Conservation (phyloP, 2,888 invertebrate genomes). For the Harpalus rufipes region DNA sequence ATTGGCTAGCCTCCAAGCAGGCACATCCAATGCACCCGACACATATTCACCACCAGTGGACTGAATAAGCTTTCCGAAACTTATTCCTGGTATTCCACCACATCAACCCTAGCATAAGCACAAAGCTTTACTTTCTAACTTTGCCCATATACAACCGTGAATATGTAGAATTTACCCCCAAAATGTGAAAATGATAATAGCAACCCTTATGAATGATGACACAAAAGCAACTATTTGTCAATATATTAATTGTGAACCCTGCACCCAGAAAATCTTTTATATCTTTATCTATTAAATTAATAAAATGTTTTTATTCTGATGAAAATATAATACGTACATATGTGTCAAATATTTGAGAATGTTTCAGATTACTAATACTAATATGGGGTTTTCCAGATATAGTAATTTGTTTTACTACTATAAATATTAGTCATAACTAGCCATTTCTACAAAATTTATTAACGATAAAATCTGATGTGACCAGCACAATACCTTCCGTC, state of each 20-base stretch:
- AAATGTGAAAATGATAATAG: neutral
- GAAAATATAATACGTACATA: no score
- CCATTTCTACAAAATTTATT: no score
- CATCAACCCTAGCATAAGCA: neutral
- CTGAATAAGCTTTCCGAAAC: neutral
- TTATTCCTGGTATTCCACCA: neutral
- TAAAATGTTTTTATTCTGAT: no score
- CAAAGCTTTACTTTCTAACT: no score
- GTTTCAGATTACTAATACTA: neutral
- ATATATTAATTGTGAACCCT: neutral
- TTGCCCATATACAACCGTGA: neutral
- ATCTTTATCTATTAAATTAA: no score
- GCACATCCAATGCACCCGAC: slow-evolving; percentile 62
- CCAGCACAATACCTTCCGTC: no score
- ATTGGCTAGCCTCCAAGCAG: slow-evolving; percentile 69
- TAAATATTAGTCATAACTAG: neutral
- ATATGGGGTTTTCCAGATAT: neutral
- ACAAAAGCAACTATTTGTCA: neutral
- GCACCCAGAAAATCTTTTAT: neutral
- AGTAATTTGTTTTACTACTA: slow-evolving; percentile 6
- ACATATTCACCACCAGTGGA: slow-evolving; percentile 12
- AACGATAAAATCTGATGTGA: no score
- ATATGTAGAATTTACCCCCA: neutral
- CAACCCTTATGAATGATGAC: neutral
- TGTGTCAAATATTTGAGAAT: no score